Base-by-base conservation (phyloP, 2,797 vertebrate genomes). In the Paramormyrops hopkinsi region DNA sequence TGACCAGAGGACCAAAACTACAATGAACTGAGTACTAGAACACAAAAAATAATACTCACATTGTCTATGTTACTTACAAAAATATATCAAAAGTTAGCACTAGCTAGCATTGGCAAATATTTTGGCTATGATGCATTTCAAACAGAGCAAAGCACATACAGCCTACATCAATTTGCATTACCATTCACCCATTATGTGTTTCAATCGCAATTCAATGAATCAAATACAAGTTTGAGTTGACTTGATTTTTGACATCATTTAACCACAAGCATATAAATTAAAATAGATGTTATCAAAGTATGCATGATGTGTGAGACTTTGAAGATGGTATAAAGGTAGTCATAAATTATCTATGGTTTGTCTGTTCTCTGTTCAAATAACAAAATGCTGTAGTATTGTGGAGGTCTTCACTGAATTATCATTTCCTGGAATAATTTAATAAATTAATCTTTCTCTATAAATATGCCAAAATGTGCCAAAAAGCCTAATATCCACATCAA, bases 291-390 rank as follows among this genome's bases (percentile, higher is more conserved):
- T 59, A 59, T 59, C 56, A 59, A 93, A 94, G 93, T 91, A 92
- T 93, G 91, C 90, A 91, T 93, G 93, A 92, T 92, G 91, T 93
- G 92, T 62, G 88, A 9, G 90, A 92, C 92, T 93, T 91, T 91
- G 91, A 86, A 89, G 91, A 90, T 87, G 90, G 90, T 91, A 92
- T 91, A 93, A 93, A 91, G 91, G 88, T 91, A 92, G 92, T 92
- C 92, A 95, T 94, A 94, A 95, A 95, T 94, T 94, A 94, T 91
- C 91, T 50, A 95, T 92, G 92, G 79, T 89, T 22, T 22, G 54
- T 90, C 90, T 37, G 12, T 79, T 44, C 19, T 37, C 88, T 79
- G 17, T 22, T 89, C 29, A 48, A 50, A 53, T 29, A 25, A 22
- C 5, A 22, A 89, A 89, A 12, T 29, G 50, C 29, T n/a, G n/a